phyloP scores from a whole-genome alignment of 2,797 vertebrate genomes.

The Antrozous pallidus region DNA sequence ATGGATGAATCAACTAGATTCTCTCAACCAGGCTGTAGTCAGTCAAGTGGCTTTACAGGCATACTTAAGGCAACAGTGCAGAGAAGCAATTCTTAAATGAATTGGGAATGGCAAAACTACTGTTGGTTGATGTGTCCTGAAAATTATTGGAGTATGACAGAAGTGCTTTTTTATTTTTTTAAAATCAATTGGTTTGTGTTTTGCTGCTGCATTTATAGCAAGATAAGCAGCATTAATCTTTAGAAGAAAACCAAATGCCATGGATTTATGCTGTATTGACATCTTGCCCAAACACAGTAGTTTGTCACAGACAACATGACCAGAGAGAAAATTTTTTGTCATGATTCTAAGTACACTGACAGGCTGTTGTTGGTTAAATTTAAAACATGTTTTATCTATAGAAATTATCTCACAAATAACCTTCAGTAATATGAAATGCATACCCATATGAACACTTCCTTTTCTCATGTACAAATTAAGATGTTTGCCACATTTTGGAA shows the following conservation, averaged over 20 bases:
- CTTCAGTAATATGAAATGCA: constrained; percentile 90
- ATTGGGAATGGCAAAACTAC: background rate
- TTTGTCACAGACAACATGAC: constrained; percentile 85
- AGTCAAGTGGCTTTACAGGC: constrained; percentile 21
- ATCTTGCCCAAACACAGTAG: constrained; percentile 86
- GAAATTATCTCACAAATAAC: constrained; percentile 87
- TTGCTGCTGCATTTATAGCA: background rate
- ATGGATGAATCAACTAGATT: constrained; percentile 99
- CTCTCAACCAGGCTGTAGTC: constrained; percentile 98
- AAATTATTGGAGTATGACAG: background rate
- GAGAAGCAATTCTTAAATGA: background rate
- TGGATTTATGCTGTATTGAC: constrained; percentile 88
- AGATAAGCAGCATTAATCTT: constrained; percentile 75
- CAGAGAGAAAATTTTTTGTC: constrained; percentile 87
- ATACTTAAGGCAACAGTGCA: background rate
- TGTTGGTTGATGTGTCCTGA: background rate
- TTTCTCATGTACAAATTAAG: constrained; percentile 73
- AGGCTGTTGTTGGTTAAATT: constrained; percentile 87
- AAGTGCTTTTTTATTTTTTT: background rate
- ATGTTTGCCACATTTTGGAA: background rate
- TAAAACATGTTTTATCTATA: constrained; percentile 88
- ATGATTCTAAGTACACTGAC: constrained; percentile 89
- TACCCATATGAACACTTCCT: constrained; percentile 88
- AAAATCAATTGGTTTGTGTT: background rate
- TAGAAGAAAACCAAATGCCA: constrained; percentile 88